Evolutionary conservation across 1,140 invertebrate species (phyloP).

Genomic region (Drosophila oshimai): DNA sequence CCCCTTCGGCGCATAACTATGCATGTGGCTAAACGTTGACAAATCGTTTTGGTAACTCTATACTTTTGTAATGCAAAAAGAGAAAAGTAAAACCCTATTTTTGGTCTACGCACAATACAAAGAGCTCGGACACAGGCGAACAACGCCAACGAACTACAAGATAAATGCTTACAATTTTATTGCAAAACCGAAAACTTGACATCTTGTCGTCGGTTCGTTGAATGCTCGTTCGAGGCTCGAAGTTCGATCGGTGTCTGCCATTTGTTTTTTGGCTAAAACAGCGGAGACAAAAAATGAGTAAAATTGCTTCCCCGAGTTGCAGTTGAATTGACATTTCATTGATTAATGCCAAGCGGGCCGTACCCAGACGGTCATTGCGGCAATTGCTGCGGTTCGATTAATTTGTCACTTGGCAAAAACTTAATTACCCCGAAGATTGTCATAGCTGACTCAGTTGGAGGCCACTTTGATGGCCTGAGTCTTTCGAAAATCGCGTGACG

Average conservation of each 20-base stretch:
- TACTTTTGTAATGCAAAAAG: constrained; percentile 76
- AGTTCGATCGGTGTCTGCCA: constrained; percentile 16
- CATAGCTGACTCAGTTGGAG: constrained; percentile 70
- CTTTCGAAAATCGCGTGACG: constrained; percentile 77
- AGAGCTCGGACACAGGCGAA: constrained; percentile 33
- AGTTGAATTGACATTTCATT: constrained; percentile 51
- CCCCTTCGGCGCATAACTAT: constrained; percentile 18
- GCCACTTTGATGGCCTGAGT: constrained; percentile 48
- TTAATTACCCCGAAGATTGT: constrained; percentile 74
- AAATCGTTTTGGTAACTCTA: constrained; percentile 75
- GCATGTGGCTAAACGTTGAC: constrained; percentile 74
- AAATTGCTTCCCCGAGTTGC: constrained; percentile 55
- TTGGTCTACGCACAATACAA: constrained; percentile 62
- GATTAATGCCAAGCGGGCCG: constrained; percentile 61
- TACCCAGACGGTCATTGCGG: constrained; percentile 31
- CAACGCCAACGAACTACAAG: constrained; percentile 57
- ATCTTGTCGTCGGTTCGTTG: constrained; percentile 47
- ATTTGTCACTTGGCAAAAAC: constrained; percentile 60
- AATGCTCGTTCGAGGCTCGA: constrained; percentile 15
- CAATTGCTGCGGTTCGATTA: constrained; percentile 51
- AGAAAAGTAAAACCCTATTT: constrained; percentile 56
- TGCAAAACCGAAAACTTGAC: constrained; percentile 63
- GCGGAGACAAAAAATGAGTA: neutral
- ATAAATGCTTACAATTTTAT: constrained; percentile 80
- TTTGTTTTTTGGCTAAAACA: constrained; percentile 24